Base-by-base conservation (phyloP, 2,888 invertebrate species). In the Rapana venosa region DNA sequence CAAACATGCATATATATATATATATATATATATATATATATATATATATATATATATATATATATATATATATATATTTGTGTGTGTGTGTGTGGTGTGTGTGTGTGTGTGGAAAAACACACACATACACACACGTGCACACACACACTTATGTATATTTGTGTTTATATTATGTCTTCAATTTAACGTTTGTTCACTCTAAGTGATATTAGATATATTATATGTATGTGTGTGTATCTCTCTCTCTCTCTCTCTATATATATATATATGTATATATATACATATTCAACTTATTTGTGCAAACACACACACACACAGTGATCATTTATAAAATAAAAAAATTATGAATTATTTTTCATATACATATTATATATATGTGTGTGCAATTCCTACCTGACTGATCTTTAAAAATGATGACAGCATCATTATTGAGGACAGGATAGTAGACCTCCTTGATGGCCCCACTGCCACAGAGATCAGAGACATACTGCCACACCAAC, bases 381-480 rank as follows among this genome's bases (percentile, higher is more conserved):
- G 35, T 35, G 35, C n/a, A 35, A 6, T 6, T 26, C 58, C 36
- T 61, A 94, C 94, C 92, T 90, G 88, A 87, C 70, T 70, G 61
- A 83, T 93, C 90, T 36, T 91, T 85, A 88, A 91, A 94, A 11
- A 94, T 85, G 30, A 94, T 92, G 15, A 94, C 94, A 83, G 94
- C 94, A 91, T 93, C 93, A 90, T 94, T 94, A 81, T 93, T 93
- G 61, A 92, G 90, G 15, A 94, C 90, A n/a, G 94, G 94, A 86
- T 89, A 93, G 88, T 93, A 94, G 32, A 94, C 92, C 81, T 92
- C 91, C 74, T 91, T 32, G 20, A 94, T 92, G 47, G n/a, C 13
- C 8, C 8, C 6, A 8, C 93, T 93, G 20, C 92, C 92, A 92
- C 93, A 87, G 74, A 91, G 92, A 61, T 93, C 92, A 26, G 92